A percentile compares a stretch with the other conserved stretches of the same genome.
phyloP scores from a whole-genome alignment of 2,888 invertebrate genomes.

The Agriopis leucophaearia region DNA sequence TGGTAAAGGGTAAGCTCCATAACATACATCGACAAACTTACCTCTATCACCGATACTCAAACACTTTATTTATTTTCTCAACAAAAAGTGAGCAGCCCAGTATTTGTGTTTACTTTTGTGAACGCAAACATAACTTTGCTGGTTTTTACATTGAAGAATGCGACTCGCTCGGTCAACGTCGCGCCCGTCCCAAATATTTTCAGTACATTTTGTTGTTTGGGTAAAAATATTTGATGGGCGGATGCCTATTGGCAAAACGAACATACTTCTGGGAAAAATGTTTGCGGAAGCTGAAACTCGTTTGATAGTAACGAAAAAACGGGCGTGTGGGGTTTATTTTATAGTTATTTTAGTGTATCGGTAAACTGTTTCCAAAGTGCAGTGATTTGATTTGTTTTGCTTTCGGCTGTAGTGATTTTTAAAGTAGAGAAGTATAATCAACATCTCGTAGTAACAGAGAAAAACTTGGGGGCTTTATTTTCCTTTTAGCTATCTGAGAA shows the following conservation, averaged over 20 bases:
- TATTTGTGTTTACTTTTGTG: slow-evolving; percentile 37
- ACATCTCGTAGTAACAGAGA: too few species aligned
- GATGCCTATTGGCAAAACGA: slow-evolving; percentile 31
- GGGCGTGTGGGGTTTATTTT: slow-evolving; percentile 17
- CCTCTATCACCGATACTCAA: slow-evolving; percentile 43
- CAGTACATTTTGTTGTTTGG: slow-evolving; percentile 47
- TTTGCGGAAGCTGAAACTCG: slow-evolving; percentile 32
- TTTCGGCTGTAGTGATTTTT: not conserved
- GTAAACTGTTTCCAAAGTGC: slow-evolving; percentile 13
- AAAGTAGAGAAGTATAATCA: not conserved
- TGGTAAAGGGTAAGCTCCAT: slow-evolving; percentile 48
- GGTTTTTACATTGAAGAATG: slow-evolving; percentile 55
- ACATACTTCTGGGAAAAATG: slow-evolving; percentile 27
- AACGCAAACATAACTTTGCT: slow-evolving; percentile 53
- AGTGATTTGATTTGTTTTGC: slow-evolving; percentile 16
- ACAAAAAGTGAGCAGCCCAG: slow-evolving; percentile 36
- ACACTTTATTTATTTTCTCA: slow-evolving; percentile 36
- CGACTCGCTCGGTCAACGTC: slow-evolving; percentile 56
- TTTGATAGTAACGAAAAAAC: slow-evolving; percentile 28
- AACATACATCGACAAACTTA: slow-evolving; percentile 51
- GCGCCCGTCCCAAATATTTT: slow-evolving; percentile 50
- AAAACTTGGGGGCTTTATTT: too few species aligned
- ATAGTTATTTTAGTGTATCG: slow-evolving; percentile 30
- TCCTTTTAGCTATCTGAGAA: not conserved
- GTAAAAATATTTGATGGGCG: slow-evolving; percentile 49